Percentiles rank a stretch among this genome's conserved stretches.
Evolutionary conservation across 2,797 vertebrate genomes (phyloP).

Genomic region (Hydrolagus colliei): DNA sequence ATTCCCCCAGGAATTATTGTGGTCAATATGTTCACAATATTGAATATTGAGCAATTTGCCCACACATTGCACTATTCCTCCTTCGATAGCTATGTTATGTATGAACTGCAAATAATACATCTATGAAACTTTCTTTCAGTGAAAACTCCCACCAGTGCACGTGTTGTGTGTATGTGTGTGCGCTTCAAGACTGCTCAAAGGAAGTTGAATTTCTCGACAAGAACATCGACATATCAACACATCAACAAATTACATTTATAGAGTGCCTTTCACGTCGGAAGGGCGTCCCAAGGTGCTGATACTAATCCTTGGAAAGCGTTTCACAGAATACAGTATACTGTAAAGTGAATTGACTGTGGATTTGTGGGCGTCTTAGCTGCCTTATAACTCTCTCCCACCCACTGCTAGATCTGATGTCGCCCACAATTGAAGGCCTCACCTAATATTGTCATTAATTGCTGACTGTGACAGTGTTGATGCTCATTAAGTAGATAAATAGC

Average conservation of each 20-base stretch:
- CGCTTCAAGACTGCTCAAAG: not conserved
- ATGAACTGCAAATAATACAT: too few relatives aligned
- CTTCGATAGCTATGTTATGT: too few relatives aligned
- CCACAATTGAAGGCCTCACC: conserved; percentile 28
- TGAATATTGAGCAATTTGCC: too few relatives aligned
- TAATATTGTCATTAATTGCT: conserved; percentile 33
- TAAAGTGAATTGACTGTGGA: too few relatives aligned
- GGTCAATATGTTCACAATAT: too few relatives aligned
- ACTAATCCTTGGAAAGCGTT: too few relatives aligned
- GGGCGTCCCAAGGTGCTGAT: too few relatives aligned
- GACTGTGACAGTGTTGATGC: conserved; percentile 37
- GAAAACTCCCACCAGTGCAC: not conserved
- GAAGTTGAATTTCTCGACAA: not conserved
- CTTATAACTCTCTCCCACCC: not conserved
- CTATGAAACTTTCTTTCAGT: not conserved
- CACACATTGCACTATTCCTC: too few relatives aligned
- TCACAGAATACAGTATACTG: too few relatives aligned
- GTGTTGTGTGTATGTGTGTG: not conserved
- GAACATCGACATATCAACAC: conserved; percentile 1
- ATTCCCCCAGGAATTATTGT: too few relatives aligned
- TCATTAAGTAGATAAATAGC: conserved; percentile 45
- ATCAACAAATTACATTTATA: too few relatives aligned
- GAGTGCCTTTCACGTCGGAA: too few relatives aligned
- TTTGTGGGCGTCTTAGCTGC: not conserved
- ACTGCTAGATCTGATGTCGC: not conserved